These are phyloP conservation scores for Hypsopygia costalis DNA, from an alignment of 2,888 invertebrate genomes.

Conservation along the genomic window DNA sequence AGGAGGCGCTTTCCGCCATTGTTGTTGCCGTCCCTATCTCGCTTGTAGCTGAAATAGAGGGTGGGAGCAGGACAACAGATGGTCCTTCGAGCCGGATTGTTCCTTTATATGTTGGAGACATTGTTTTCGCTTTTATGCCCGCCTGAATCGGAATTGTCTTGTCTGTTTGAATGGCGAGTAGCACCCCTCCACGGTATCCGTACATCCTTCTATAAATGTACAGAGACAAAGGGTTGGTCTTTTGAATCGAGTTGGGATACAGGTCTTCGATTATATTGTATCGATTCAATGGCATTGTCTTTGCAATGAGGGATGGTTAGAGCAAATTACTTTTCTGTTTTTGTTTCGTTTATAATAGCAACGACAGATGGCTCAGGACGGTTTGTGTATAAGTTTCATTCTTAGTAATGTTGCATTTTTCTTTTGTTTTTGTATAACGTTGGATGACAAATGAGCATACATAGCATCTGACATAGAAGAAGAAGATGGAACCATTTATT, in stretches of 20 bases:
- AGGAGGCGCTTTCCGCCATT: conserved; percentile 78
- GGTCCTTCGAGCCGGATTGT: conserved; percentile 77
- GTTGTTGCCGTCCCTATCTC: conserved; percentile 54
- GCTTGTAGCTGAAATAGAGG: conserved; percentile 23
- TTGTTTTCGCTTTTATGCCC: conserved; percentile 79
- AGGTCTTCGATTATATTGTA: conserved; percentile 79
- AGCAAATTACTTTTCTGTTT: conserved; percentile 77
- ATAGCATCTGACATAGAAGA: no score
- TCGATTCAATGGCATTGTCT: conserved; percentile 73
- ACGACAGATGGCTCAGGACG: conserved; percentile 19
- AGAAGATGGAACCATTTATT: no score
- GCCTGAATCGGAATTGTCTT: conserved; percentile 79
- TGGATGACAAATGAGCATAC: no score
- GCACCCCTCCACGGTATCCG: conserved; percentile 78
- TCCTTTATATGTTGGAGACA: conserved; percentile 80
- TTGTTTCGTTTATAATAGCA: conserved; percentile 41
- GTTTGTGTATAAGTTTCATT: no score
- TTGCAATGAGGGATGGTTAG: conserved; percentile 72
- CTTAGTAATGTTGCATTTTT: no score
- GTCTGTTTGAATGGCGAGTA: conserved; percentile 76
- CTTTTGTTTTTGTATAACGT: no score
- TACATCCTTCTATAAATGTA: conserved; percentile 75
- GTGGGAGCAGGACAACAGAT: conserved; percentile 57
- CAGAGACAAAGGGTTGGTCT: conserved; percentile 79
- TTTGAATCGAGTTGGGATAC: conserved; percentile 75